These are phyloP conservation scores for Otolemur crassicaudatus DNA, from an alignment of 2,797 vertebrate genomes.

Conservation along the genomic window DNA sequence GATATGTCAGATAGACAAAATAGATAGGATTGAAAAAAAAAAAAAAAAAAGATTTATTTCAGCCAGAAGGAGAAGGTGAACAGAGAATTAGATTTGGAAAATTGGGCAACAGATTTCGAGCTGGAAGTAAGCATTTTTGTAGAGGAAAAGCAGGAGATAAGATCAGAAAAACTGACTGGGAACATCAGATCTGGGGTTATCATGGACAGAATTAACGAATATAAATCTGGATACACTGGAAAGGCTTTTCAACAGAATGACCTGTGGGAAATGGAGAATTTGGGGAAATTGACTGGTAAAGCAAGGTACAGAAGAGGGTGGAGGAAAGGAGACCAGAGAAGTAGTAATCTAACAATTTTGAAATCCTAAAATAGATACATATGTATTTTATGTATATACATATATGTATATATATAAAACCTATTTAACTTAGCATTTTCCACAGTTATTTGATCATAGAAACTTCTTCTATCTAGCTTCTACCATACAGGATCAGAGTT, in stretches of 20 bases:
- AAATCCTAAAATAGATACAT: neutral
- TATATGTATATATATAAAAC: no score
- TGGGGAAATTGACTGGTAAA: neutral
- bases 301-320: neutral
- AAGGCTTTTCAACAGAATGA: neutral
- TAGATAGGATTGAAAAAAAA: neutral
- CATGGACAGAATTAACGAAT: neutral
- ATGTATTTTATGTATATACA: no score
- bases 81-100: neutral
- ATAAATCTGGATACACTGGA: neutral
- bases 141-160: neutral
- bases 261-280: neutral
- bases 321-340: neutral
- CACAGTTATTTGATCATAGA: neutral
- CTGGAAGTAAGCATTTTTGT: neutral
- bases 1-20: neutral
- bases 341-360: neutral
- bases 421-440: neutral
- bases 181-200: neutral
- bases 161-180: neutral
- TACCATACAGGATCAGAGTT: neutral
- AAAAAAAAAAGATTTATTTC: neutral
- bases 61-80: neutral
- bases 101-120: neutral
- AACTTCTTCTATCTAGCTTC: neutral